Evolutionary conservation across 2,888 invertebrate genomes (phyloP).

Genomic region (Agrotis exclamationis): DNA sequence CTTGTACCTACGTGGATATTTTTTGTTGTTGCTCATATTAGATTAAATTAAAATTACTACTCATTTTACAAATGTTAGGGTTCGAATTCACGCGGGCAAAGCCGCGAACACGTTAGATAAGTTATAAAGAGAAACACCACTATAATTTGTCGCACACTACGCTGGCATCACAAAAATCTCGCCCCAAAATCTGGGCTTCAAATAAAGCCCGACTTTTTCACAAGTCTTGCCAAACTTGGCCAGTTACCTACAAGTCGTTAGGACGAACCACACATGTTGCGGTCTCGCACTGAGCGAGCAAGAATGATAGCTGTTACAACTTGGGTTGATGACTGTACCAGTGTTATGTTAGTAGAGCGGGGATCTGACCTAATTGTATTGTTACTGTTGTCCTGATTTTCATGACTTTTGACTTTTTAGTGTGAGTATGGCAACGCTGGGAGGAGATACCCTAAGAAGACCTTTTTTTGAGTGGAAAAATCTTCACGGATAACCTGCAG

Average conservation of each 20-base stretch:
- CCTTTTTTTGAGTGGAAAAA: background rate
- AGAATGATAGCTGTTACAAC: constrained; percentile 49
- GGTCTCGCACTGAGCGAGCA: constrained; percentile 40
- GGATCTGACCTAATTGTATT: constrained; percentile 42
- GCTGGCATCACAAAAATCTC: background rate
- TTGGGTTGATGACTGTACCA: constrained; percentile 52
- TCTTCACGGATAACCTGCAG: too few relatives aligned
- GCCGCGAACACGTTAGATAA: too few relatives aligned
- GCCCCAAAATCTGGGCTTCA: constrained; percentile 5
- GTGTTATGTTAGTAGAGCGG: background rate
- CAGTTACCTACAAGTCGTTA: constrained; percentile 42
- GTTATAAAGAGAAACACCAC: too few relatives aligned
- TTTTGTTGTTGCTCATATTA: too few relatives aligned
- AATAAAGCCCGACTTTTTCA: constrained; percentile 37
- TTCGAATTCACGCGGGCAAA: too few relatives aligned
- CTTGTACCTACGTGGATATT: too few relatives aligned
- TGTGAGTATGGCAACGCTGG: too few relatives aligned
- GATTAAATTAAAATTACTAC: too few relatives aligned
- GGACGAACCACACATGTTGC: constrained; percentile 51
- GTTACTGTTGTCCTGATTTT: background rate
- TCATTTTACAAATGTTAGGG: too few relatives aligned
- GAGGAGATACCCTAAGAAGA: too few relatives aligned
- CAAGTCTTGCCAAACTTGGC: constrained; percentile 37
- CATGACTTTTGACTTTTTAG: constrained; percentile 3
- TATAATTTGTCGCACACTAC: background rate